phyloP scores from a whole-genome alignment of 2,113 vertebrate genomes.

The Acrocephalus arundinaceus region DNA sequence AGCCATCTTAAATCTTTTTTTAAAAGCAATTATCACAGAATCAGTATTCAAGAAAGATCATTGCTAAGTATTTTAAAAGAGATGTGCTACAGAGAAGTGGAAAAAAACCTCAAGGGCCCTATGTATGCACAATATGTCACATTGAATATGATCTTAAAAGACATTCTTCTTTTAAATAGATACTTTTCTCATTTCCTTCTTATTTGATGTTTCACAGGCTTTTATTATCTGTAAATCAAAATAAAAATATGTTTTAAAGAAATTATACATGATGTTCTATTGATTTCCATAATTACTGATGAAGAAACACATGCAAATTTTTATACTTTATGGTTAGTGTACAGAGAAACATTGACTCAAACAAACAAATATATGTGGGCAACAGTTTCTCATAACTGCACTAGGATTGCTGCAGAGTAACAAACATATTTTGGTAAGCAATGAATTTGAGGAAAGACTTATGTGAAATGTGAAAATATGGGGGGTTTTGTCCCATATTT shows the following conservation, averaged over 20 bases:
- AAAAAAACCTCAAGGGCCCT: neutral
- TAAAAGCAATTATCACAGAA: neutral
- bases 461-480: neutral
- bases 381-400: neutral
- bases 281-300: neutral
- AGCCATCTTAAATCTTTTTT: neutral
- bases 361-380: neutral
- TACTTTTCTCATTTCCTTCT: neutral
- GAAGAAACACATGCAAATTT: neutral
- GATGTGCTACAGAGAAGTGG: neutral
- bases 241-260: neutral
- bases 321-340: neutral
- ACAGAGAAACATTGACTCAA: neutral
- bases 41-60: neutral
- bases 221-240: neutral
- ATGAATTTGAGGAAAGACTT: neutral
- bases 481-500: neutral
- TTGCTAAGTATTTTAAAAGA: neutral
- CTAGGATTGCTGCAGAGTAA: neutral
- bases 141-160: neutral
- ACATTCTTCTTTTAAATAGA: neutral
- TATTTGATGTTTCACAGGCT: neutral
- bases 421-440: neutral
- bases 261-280: neutral
- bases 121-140: neutral